Evolutionary conservation across 2,113 vertebrate species (phyloP), one percentile per base, ranked within the genome.

Genomic region (Lasiurus borealis): DNA sequence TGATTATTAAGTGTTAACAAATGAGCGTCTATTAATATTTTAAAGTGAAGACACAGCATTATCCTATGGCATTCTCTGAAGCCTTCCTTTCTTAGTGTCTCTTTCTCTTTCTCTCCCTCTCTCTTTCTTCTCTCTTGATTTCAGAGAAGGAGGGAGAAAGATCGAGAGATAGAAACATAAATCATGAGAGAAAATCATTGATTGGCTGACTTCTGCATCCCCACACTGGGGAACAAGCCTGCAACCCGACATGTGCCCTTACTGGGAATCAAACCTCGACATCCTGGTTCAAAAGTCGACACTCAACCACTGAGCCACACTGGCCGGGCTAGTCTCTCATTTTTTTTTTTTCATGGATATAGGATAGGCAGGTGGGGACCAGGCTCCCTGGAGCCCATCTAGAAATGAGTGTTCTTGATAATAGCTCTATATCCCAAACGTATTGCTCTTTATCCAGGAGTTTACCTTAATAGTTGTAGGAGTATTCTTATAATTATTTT

Each of bases 401-500:
- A 89, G 88, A 71, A 84, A 69, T 91, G 18, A 48, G 14, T 88
- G 10, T 29, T 78, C 48, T 83, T 90, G 31, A 46, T 80, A 62
- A 80, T 13, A 52, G n/a, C 23, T 94, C n/a, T 68, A 18, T 82
- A 71, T 81, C 46, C 8, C 73, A 85, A 73, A 73, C 23, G 68
- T 25, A 83, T 25, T 78, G 52, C 34, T 94, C 90, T 93, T 90
- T 78, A 78, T 48, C 23, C 29, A 48, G 36, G 44, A 81, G 44
- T 68, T 88, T 85, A 73, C 82, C 85, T 54, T 95, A 88, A 84
- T 83, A 12, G 85, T 40, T 64, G 95, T 50, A 34, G 25, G 59
- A 59, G n/a, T 57, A 64, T 68, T 68, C 90, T 93, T 93, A 68
- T 78, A 82, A 29, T 54, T 93, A 40, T 80, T 75, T 95, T 85